Evolutionary conservation across 2,888 invertebrate genomes (phyloP), one percentile per base, ranked within the genome.

Genomic region (Nomada goodeniana): DNA sequence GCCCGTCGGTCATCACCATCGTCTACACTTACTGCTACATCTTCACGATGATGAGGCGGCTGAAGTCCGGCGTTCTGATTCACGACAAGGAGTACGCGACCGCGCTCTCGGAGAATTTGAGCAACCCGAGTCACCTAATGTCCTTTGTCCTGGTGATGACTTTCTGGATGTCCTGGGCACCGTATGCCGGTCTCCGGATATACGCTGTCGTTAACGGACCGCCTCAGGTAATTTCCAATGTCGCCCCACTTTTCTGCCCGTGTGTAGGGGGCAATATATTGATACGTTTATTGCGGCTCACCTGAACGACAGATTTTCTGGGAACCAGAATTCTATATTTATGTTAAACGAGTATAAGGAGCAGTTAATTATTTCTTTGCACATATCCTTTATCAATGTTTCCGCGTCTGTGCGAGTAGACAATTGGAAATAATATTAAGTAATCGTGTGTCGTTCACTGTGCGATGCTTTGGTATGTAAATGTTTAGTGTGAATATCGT

Each of bases 1-100:
- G 98, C n/a, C 99, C 99, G 71, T 98, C 98, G 94, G 96, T 99
- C 88, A 97, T 98, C 92, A 99, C 99, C 83, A 98, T 99, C 91
- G 96, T 97, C 90, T 98, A 99, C 95, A 98, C 99, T 89, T 98
- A 99, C 94, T 96, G 96, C 93, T 99, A 98, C 95, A 98, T 99
- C 91, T 98, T 99, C 95, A 96, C 97, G 85, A 98, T 98, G 96
- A 97, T 98, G 96, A 96, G 97, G 90, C 96, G 96, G 91, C 95
- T 98, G 83, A 96, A 96, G 91, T 97, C 97, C 91, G 98, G 98
- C 81, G 96, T 96, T 91, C 96, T 98, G 74, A 97, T 98, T 86
- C 97, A 98, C 94, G 98, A 98, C 94, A 97, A 98, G 95, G 98
- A 98, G 94, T 97, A 98, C 94, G 97, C 97, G 88, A 97, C 98